Evolutionary conservation across 2,888 invertebrate genomes (phyloP), one percentile per base, ranked within the genome.

Genomic region (Mallateleia sp.): DNA sequence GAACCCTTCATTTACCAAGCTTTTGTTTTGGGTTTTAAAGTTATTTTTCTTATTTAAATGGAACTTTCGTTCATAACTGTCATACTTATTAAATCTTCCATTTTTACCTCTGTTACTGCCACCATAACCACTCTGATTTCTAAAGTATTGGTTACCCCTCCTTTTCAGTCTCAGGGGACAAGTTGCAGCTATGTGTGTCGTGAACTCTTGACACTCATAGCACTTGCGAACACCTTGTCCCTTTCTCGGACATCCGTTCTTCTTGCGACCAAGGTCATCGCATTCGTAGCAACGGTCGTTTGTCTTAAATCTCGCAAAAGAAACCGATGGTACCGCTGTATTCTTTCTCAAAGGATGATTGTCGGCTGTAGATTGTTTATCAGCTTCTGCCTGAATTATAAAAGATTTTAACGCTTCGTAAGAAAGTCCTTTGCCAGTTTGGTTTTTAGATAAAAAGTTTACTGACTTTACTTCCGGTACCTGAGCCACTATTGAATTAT

Each of bases 381-480:
- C 86, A 14, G 86, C 82, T 71, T 82, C 85, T 62, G 58, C 69
- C 47, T 88, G 79, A 18, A 85, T 60, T 47, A 88, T 78, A 45
- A 82, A 85, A 7, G 50, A 38, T 64, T 87, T 88, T 24, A 80
- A 34, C 38, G 78, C 60, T 56, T 86, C 78, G 66, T 88, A 88
- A 54, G 71, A 85, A 56, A 87, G 77, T 14, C 85, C 75, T 58
- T 79, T 67, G 14, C 85, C 83, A 50, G 79, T 88, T 72, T 69
- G 71, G 45, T 69, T 82, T 69, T 69, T 75, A 3, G 82, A 80
- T 14, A 38, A 38, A 11, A 38, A 52, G 7, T 58, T 25, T 8
- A 58, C 32, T 2, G 24, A 50, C 52, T 69, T 50, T 9, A 69
- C 34, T 3, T 45, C n/a, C 9, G 67, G 67, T 15, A 69, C 50